These are phyloP conservation scores for Barypeithes pellucidus DNA, from an alignment of 2,888 invertebrate species.

Conservation along the genomic window DNA sequence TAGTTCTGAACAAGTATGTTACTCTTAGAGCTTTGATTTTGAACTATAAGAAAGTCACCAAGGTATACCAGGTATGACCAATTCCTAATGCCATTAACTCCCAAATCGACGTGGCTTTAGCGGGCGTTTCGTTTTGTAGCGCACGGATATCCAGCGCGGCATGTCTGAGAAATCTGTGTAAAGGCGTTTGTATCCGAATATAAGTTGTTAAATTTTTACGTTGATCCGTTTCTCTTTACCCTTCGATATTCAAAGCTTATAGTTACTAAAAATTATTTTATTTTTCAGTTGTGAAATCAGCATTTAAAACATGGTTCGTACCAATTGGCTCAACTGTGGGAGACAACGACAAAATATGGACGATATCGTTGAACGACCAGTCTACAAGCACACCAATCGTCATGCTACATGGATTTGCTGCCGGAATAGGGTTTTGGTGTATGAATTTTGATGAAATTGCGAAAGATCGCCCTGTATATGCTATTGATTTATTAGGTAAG, in stretches of 20 bases:
- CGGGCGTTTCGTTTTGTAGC: too few species aligned
- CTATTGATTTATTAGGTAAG: conserved; percentile 79
- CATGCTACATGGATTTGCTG: conserved; percentile 92
- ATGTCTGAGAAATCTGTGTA: too few species aligned
- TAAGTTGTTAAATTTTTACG: too few species aligned
- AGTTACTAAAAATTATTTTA: not conserved
- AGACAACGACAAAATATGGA: conserved; percentile 77
- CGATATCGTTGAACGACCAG: conserved; percentile 75
- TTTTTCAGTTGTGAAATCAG: conserved; percentile 60
- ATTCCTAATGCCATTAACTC: too few species aligned
- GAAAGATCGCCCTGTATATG: conserved; percentile 86
- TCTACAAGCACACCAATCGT: conserved; percentile 85
- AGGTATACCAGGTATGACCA: too few species aligned
- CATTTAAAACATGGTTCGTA: conserved; percentile 71
- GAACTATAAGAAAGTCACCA: too few species aligned
- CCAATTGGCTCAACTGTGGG: conserved; percentile 74
- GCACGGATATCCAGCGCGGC: too few species aligned
- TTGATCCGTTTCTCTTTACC: too few species aligned
- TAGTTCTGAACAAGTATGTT: too few species aligned
- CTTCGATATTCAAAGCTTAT: not conserved
- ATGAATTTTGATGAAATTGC: conserved; percentile 89
- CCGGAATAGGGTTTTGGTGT: conserved; percentile 94
- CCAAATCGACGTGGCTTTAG: too few species aligned
- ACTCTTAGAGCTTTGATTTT: too few species aligned
- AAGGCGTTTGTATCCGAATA: too few species aligned